phyloP scores from a whole-genome alignment of 2,797 vertebrate species.

The Rousettus madagascariensis region DNA sequence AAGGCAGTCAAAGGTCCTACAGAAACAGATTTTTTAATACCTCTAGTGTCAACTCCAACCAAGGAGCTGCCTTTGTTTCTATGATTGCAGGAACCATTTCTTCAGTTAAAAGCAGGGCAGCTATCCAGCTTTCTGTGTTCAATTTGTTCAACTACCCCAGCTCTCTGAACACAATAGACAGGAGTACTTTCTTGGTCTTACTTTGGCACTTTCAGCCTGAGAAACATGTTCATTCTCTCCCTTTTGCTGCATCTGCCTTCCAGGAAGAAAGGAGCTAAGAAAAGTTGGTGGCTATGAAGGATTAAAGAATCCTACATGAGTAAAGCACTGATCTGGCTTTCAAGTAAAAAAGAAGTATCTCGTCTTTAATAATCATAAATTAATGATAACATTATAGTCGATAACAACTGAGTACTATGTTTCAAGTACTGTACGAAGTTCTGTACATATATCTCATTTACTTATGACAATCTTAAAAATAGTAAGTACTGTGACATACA shows the following conservation, averaged over 20 bases:
- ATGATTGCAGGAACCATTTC: not conserved
- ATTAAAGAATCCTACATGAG: not conserved
- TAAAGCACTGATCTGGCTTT: not conserved
- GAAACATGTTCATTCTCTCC: constrained; percentile 1
- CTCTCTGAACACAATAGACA: not conserved
- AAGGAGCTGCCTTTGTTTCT: not conserved
- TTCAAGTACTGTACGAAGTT: not conserved
- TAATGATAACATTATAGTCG: not conserved
- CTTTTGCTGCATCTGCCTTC: constrained; percentile 1
- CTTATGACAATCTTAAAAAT: constrained; percentile 4
- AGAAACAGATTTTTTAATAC: constrained; percentile 13
- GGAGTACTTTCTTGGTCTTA: not conserved
- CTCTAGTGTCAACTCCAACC: not conserved
- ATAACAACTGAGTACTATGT: not conserved
- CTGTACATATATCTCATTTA: not conserved
- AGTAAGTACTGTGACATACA: not conserved
- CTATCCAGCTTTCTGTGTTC: not conserved
- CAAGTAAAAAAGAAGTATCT: not conserved
- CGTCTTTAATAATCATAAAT: constrained; percentile 27
- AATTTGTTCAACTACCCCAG: not conserved
- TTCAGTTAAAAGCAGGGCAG: not conserved
- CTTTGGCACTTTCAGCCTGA: not conserved
- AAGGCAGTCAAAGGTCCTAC: constrained; percentile 12
- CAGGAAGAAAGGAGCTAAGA: constrained; percentile 9
- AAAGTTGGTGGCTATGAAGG: not conserved